phyloP scores from a whole-genome alignment of 2,113 vertebrate genomes.

The Accipiter cooperii region DNA sequence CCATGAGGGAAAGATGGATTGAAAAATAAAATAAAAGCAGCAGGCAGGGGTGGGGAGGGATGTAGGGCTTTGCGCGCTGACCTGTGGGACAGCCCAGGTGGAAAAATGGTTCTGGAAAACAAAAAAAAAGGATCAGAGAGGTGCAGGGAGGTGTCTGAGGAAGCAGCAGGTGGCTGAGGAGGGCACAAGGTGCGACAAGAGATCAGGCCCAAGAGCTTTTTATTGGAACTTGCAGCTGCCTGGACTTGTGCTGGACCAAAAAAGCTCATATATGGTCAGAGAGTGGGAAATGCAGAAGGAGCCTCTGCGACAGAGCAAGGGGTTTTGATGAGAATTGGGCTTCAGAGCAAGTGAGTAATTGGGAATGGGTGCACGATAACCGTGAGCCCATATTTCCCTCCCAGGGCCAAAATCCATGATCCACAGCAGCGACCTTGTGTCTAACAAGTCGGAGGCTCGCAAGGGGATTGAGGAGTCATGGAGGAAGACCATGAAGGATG shows the following conservation, averaged over 20 bases:
- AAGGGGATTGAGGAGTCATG: accelerated
- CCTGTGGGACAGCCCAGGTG: background rate
- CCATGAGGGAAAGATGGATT: background rate
- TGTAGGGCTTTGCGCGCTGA: background rate
- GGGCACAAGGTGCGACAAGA: too few relatives aligned
- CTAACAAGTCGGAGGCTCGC: accelerated
- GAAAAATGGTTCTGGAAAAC: background rate
- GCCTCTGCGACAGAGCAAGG: background rate
- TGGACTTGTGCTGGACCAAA: accelerated
- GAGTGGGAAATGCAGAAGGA: background rate
- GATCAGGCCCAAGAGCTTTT: background rate
- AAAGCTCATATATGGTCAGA: background rate
- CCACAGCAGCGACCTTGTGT: background rate
- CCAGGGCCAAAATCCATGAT: background rate
- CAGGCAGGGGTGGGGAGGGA: background rate
- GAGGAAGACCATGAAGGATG: background rate
- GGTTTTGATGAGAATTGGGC: background rate
- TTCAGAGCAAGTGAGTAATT: accelerated
- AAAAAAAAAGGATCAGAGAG: background rate
- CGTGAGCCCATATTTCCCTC: accelerated
- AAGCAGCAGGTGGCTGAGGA: background rate
- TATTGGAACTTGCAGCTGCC: background rate
- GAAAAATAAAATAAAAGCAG: background rate
- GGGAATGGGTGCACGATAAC: accelerated
- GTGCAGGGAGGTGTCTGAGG: background rate